phyloP scores from a whole-genome alignment of 2,113 vertebrate species.

The Gnathonemus longibarbis region DNA sequence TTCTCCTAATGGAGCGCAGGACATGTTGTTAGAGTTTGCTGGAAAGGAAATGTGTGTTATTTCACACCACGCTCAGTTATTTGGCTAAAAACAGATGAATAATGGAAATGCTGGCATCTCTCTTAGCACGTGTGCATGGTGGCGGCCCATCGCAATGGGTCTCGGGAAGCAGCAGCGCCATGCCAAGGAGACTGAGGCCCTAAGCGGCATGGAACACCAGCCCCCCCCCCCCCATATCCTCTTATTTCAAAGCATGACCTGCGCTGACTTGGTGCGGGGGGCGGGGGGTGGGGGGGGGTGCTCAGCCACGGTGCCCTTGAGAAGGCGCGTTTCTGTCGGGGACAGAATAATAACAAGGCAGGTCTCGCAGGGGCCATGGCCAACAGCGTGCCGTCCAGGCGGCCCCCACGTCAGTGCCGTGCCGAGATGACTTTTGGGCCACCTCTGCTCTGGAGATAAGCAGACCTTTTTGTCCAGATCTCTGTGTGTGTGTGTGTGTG shows the following conservation, averaged over 20 bases:
- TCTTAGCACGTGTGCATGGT: background rate
- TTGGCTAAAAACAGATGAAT: background rate
- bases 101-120: background rate
- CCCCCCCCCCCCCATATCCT: slow-evolving; percentile 22
- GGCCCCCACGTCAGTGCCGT: background rate
- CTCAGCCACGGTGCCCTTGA: slow-evolving; percentile 16
- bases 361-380: slow-evolving; percentile 1
- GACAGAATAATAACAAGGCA: slow-evolving; percentile 28
- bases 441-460: slow-evolving; percentile 19
- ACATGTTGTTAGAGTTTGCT: background rate
- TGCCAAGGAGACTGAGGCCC: background rate
- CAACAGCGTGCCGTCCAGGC: background rate
- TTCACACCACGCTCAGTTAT: background rate
- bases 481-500: slow-evolving; percentile 12
- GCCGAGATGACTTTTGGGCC: slow-evolving; percentile 5
- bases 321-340: slow-evolving; percentile 11
- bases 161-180: background rate
- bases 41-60: background rate
- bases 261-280: slow-evolving; percentile 27
- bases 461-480: background rate
- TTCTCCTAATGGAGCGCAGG: background rate
- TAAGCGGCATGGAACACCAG: background rate
- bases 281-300: background rate
- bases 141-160: background rate
- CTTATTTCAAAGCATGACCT: slow-evolving; percentile 39